Conservation (phyloP, 2,797 vertebrate species). For the Arctocebus calabarensis region DNA sequence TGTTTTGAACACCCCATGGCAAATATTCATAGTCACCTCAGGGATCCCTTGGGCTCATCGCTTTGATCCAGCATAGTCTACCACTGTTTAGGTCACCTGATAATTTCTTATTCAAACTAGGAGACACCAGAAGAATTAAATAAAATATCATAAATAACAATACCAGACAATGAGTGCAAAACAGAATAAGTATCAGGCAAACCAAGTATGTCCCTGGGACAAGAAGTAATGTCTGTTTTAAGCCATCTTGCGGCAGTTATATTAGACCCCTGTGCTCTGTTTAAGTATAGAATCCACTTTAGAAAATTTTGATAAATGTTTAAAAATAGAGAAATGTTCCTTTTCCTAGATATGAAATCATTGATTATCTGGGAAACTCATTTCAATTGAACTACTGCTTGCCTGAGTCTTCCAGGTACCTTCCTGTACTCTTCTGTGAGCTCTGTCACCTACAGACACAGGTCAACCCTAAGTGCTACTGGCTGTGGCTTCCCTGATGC, state of each 20-base stretch:
- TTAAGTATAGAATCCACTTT: not conserved
- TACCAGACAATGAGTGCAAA: not conserved
- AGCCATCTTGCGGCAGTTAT: not conserved
- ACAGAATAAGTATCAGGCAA: not conserved
- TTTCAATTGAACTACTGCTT: not conserved
- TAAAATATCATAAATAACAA: not conserved
- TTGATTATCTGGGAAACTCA: not conserved
- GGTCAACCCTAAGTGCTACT: not conserved
- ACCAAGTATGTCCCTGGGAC: not conserved
- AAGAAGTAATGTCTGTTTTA: not conserved
- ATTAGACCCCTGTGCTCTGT: not conserved
- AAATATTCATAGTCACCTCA: not conserved
- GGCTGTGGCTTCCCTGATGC: not conserved
- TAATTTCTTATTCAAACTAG: slow-evolving; percentile 11
- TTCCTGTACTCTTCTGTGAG: not conserved
- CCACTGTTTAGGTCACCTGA: not conserved
- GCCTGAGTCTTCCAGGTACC: not conserved
- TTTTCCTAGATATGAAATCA: not conserved
- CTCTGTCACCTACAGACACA: not conserved
- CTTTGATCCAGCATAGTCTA: not conserved
- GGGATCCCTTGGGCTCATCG: not conserved
- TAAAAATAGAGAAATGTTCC: not conserved
- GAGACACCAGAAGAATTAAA: not conserved
- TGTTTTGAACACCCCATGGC: not conserved
- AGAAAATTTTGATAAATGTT: not conserved